phyloP scores from a whole-genome alignment of 2,113 vertebrate genomes.

The Colinus virginianus region DNA sequence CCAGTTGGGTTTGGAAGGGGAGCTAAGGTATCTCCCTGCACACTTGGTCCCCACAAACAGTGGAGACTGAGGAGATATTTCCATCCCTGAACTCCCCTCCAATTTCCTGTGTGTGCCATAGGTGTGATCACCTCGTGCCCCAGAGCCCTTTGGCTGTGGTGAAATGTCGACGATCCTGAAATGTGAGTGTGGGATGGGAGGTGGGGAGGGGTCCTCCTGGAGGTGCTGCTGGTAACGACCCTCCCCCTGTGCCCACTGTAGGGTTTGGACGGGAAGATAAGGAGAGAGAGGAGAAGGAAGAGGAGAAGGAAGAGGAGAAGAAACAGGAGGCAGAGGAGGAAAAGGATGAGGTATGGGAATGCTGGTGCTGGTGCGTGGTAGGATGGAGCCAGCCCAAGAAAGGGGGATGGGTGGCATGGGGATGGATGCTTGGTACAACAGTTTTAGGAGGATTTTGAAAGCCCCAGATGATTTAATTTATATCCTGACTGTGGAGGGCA shows the following conservation, averaged over 20 bases:
- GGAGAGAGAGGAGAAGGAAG: conserved; percentile 48
- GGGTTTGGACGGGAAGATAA: conserved; percentile 73
- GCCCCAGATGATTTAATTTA: neutral
- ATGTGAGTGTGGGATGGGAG: conserved; percentile 48
- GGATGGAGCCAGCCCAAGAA: neutral
- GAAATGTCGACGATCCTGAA: conserved; percentile 66
- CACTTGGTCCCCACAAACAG: rapidly evolving
- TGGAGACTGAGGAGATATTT: neutral
- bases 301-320: neutral
- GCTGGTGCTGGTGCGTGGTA: rapidly evolving
- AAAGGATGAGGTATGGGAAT: conserved; percentile 48
- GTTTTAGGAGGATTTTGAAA: neutral
- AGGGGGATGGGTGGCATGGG: too few relatives aligned
- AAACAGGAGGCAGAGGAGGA: neutral
- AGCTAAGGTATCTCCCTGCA: neutral
- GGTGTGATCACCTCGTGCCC: neutral
- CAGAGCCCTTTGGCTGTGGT: neutral
- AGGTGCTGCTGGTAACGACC: neutral
- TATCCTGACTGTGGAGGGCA: neutral
- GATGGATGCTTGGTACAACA: neutral
- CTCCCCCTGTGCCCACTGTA: neutral
- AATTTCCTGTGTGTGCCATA: rapidly evolving
- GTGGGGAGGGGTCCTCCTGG: neutral
- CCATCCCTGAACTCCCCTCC: neutral
- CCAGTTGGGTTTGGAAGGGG: rapidly evolving